These are phyloP conservation scores for Apotomis turbidana DNA, from an alignment of 2,888 invertebrate genomes.

Conservation along the genomic window DNA sequence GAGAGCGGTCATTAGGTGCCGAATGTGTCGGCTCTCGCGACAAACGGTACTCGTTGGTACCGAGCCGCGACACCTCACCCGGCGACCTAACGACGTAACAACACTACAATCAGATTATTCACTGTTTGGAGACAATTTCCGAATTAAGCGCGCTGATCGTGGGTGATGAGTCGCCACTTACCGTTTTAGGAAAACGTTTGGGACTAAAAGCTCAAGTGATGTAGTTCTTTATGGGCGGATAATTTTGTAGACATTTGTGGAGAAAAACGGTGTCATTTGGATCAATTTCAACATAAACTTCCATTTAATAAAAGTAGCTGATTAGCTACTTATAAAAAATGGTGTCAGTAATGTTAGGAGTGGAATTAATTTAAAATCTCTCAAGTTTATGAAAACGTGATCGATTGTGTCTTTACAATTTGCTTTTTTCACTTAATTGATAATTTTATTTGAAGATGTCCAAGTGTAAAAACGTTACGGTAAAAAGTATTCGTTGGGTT, in stretches of 20 bases:
- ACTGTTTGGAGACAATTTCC: conserved; percentile 29
- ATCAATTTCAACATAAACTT: conserved; percentile 6
- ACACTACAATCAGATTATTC: conserved; percentile 20
- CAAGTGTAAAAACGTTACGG: conserved; percentile 6
- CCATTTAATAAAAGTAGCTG: not conserved
- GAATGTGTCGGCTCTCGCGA: conserved; percentile 26
- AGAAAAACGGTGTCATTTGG: conserved; percentile 3
- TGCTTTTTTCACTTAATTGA: conserved; percentile 8
- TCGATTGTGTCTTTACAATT: not conserved
- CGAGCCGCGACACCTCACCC: conserved; percentile 7
- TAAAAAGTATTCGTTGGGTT: conserved; percentile 10
- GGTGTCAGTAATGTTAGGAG: not conserved
- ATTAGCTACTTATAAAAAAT: not conserved
- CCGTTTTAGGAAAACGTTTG: conserved; percentile 23
- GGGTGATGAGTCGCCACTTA: conserved; percentile 16
- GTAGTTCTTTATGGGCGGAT: conserved; percentile 5
- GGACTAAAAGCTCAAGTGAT: conserved; percentile 6
- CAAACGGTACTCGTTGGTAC: conserved; percentile 33
- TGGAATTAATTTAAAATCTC: not conserved
- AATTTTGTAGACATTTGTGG: conserved; percentile 12
- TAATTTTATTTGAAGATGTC: conserved; percentile 11
- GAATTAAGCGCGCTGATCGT: conserved; percentile 23
- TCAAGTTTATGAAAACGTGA: conserved; percentile 12
- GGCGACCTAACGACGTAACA: conserved; percentile 15
- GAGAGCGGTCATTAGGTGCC: conserved; percentile 38